These are phyloP conservation scores for Drosophila azteca DNA, from an alignment of 1,140 invertebrate genomes.

Conservation along the genomic window DNA sequence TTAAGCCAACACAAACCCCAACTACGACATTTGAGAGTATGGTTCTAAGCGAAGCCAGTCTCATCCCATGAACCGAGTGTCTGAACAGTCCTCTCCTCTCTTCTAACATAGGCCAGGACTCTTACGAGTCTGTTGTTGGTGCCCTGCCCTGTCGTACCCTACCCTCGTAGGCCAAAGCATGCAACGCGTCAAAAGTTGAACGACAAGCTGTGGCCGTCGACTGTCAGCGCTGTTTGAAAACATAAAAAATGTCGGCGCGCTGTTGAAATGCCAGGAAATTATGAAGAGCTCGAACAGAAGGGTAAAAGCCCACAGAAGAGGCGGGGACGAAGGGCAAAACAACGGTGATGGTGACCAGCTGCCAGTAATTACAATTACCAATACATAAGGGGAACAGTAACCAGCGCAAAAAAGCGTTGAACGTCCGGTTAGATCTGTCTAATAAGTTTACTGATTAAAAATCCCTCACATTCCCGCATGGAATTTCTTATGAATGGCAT, in stretches of 20 bases:
- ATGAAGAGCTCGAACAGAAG: slow-evolving; percentile 40
- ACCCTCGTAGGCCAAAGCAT: slow-evolving; percentile 40
- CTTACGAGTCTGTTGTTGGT: slow-evolving; percentile 7
- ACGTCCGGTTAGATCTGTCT: slow-evolving; percentile 42
- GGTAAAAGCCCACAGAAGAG: background rate
- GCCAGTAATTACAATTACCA: slow-evolving; percentile 75
- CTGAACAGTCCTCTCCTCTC: no score
- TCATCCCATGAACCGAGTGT: no score
- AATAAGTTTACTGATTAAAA: slow-evolving; percentile 80
- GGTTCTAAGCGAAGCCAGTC: no score
- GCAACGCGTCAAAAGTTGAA: slow-evolving; percentile 78
- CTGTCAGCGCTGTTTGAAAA: slow-evolving; percentile 63
- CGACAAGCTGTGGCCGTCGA: slow-evolving; percentile 46
- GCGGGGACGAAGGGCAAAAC: background rate
- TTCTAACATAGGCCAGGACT: background rate
- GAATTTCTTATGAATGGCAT: no score
- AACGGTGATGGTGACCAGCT: slow-evolving; percentile 31
- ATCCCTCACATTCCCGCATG: slow-evolving; percentile 46
- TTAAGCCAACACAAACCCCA: no score
- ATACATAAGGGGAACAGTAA: slow-evolving; percentile 42
- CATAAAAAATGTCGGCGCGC: slow-evolving; percentile 76
- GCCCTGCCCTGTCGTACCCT: slow-evolving; percentile 55
- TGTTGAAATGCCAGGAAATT: slow-evolving; percentile 76
- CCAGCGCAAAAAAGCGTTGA: slow-evolving; percentile 25
- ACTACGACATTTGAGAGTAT: no score